phyloP scores from a whole-genome alignment of 2,888 invertebrate species.

The Cheiracanthium punctorium region DNA sequence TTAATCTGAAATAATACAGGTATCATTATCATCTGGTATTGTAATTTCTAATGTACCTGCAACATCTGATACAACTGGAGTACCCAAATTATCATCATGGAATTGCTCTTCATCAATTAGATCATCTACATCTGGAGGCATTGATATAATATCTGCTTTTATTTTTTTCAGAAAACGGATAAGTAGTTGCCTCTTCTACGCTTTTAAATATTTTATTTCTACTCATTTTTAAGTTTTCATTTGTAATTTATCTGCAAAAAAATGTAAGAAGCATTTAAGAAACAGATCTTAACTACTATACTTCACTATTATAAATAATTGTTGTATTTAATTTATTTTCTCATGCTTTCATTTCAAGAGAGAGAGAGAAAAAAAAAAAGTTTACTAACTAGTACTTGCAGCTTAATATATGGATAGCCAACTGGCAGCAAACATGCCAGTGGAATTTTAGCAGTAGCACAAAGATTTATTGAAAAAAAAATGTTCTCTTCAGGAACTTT shows the following conservation, averaged over 20 bases:
- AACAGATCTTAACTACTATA: neutral
- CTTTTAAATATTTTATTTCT: conserved; percentile 15
- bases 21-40: conserved; percentile 6
- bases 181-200: conserved; percentile 10
- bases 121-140: conserved; percentile 14
- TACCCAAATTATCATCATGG: conserved; percentile 17
- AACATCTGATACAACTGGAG: conserved; percentile 18
- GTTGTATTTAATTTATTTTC: too few species aligned
- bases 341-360: too few species aligned
- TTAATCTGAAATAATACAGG: neutral
- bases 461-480: too few species aligned
- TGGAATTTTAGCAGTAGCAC: too few species aligned
- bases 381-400: too few species aligned
- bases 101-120: conserved; percentile 10
- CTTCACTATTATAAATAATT: too few species aligned
- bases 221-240: neutral
- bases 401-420: too few species aligned
- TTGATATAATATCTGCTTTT: conserved; percentile 9
- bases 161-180: conserved; percentile 18
- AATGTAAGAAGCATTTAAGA: neutral
- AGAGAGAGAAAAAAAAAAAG: too few species aligned
- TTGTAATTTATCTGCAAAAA: neutral
- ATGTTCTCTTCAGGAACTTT: too few species aligned
- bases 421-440: too few species aligned
- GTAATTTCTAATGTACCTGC: conserved; percentile 12